Evolutionary conservation across 2,888 invertebrate species (phyloP).

Genomic region (Chrysodeixis includens): DNA sequence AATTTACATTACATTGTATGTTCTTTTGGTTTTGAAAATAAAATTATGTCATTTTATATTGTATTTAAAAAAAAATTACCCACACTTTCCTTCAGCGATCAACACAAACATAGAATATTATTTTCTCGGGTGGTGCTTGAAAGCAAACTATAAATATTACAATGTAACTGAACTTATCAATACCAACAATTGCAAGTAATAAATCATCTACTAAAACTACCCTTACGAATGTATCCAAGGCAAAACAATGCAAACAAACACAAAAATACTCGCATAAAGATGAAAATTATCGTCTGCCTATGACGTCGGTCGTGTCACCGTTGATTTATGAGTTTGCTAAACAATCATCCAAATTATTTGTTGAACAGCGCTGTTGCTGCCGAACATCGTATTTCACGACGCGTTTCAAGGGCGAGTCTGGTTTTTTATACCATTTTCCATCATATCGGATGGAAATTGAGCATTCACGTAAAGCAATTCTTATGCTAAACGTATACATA

Average conservation of each 20-base stretch:
- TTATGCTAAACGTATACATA: neutral
- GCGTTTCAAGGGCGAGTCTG: constrained; percentile 39
- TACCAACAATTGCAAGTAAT: neutral
- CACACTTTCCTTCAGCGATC: neutral
- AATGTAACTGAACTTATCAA: neutral
- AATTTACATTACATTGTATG: neutral
- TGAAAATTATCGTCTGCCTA: constrained; percentile 40
- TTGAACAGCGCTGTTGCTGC: constrained; percentile 42
- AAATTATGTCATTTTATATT: neutral
- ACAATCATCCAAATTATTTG: constrained; percentile 59
- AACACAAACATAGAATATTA: neutral
- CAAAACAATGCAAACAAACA: constrained; percentile 1
- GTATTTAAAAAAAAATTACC: neutral
- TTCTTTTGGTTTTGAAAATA: neutral
- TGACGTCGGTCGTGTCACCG: constrained; percentile 53
- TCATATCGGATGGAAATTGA: constrained; percentile 5
- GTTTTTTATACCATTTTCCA: constrained; percentile 12
- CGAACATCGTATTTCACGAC: constrained; percentile 32
- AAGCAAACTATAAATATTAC: neutral
- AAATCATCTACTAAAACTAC: neutral
- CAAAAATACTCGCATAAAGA: constrained; percentile 28
- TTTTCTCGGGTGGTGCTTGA: neutral
- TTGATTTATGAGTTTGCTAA: constrained; percentile 58
- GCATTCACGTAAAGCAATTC: neutral
- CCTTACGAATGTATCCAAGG: neutral